These are phyloP conservation scores for Novumbra hubbsi DNA, from an alignment of 2,797 vertebrate genomes.

Conservation along the genomic window DNA sequence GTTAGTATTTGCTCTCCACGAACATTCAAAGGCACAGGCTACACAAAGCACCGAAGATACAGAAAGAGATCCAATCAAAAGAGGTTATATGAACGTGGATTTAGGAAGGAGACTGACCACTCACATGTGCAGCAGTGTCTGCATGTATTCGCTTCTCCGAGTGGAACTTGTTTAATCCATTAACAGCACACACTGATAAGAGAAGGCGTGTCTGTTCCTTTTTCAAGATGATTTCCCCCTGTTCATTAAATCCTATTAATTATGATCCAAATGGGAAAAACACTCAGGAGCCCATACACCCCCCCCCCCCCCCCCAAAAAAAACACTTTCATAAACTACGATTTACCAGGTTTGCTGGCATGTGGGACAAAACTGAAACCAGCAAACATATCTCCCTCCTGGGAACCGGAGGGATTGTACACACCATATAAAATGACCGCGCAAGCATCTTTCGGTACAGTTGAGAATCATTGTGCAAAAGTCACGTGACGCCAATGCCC, in stretches of 20 bases:
- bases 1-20: background rate
- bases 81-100: too few species aligned
- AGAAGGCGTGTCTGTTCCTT: background rate
- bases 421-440: background rate
- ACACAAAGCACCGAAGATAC: background rate
- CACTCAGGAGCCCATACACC: too few species aligned
- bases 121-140: background rate
- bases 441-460: background rate
- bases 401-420: background rate
- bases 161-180: background rate
- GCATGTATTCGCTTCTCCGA: background rate
- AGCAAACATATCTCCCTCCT: background rate
- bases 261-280: background rate
- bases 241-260: background rate
- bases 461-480: background rate
- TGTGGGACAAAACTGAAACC: background rate
- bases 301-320: too few species aligned
- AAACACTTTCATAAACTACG: background rate
- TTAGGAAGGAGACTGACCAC: too few species aligned
- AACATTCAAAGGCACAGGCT: constrained; percentile 1
- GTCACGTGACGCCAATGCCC: background rate
- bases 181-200: background rate
- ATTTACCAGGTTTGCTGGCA: background rate
- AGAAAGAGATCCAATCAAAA: background rate
- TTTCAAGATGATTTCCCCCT: background rate